Conservation (phyloP, 2,888 invertebrate species). For the Eudasyphora cyanicolor region DNA sequence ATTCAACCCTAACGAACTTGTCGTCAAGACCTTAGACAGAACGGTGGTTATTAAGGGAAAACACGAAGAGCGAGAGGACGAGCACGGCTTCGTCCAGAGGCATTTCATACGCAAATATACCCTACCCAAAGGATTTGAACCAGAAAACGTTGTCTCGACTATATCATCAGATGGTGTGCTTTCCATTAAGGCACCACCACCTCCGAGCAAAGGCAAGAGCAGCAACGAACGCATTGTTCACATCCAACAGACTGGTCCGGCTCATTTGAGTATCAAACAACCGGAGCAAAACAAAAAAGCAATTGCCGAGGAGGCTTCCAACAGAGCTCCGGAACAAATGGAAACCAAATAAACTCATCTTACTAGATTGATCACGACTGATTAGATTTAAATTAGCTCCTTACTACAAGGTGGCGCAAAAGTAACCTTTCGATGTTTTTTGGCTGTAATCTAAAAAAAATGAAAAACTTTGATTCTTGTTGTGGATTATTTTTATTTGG, state of each 20-base stretch:
- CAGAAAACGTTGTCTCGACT: slow-evolving; percentile 86
- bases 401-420: too few species aligned
- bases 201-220: slow-evolving; percentile 73
- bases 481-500: too few species aligned
- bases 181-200: slow-evolving; percentile 86
- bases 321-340: slow-evolving; percentile 33
- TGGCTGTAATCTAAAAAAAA: too few species aligned
- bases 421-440: too few species aligned
- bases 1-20: slow-evolving; percentile 89
- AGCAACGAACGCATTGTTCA: slow-evolving; percentile 81
- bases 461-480: too few species aligned
- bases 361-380: too few species aligned
- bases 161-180: slow-evolving; percentile 89
- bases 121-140: slow-evolving; percentile 88
- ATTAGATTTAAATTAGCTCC: too few species aligned
- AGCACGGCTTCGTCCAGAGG: slow-evolving; percentile 87
- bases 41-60: slow-evolving; percentile 87
- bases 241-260: slow-evolving; percentile 84
- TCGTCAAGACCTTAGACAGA: slow-evolving; percentile 89
- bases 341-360: slow-evolving; percentile 39
- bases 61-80: slow-evolving; percentile 88
- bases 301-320: neutral
- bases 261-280: slow-evolving; percentile 77
- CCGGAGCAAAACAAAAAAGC: slow-evolving; percentile 63
- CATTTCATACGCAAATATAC: slow-evolving; percentile 89